phyloP scores from a whole-genome alignment of 2,797 vertebrate genomes.

The Loris lydekkerianus region DNA sequence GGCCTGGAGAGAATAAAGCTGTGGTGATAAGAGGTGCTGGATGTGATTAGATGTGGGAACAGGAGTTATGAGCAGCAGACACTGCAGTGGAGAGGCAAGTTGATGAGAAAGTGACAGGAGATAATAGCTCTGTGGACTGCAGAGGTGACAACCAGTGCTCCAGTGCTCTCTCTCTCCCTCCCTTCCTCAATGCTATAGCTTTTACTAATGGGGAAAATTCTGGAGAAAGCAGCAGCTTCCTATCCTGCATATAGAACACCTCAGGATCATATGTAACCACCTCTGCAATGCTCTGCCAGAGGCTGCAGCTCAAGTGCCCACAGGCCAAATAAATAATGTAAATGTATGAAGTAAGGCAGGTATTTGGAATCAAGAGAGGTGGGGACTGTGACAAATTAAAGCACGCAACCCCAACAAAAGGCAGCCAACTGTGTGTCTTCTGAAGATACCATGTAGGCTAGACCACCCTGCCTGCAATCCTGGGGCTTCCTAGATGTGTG shows the following conservation, averaged over 20 bases:
- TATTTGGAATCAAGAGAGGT: neutral
- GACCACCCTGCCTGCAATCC: neutral
- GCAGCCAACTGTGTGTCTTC: neutral
- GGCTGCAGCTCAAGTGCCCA: neutral
- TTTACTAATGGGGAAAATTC: neutral
- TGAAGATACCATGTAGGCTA: neutral
- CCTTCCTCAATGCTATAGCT: neutral
- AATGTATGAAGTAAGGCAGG: neutral
- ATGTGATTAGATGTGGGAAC: neutral
- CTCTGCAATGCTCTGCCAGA: neutral
- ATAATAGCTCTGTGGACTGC: neutral
- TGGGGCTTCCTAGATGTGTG: neutral
- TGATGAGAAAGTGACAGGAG: neutral
- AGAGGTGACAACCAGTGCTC: neutral
- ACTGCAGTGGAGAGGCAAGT: neutral
- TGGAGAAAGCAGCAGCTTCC: neutral
- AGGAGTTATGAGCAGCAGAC: neutral
- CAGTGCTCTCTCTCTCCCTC: accelerated
- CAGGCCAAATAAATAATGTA: neutral
- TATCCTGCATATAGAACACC: neutral
- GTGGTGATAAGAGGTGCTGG: neutral
- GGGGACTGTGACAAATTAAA: neutral
- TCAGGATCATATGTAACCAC: neutral
- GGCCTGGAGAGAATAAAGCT: neutral
- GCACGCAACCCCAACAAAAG: neutral